Evolutionary conservation across 2,888 invertebrate species (phyloP), one percentile per base, ranked within the genome.

Genomic region (Diachrysia chrysitis): DNA sequence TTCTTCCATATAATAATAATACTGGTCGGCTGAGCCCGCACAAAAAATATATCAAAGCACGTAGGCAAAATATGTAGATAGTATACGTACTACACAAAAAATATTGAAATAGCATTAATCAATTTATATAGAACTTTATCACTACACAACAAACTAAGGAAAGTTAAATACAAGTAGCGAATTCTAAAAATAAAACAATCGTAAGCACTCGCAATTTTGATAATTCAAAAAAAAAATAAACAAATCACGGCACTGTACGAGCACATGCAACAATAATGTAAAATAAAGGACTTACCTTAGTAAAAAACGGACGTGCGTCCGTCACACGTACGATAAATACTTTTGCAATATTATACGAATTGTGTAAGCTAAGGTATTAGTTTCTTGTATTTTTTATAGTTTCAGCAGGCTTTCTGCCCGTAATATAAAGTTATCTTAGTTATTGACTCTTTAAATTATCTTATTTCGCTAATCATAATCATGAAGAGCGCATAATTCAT

Each of bases 401-500:
- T 90, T 88, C 75, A 83, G 86, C 76, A 83, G 87, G 87, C 86
- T 89, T 88, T 88, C 73, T 77, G 87, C 89, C 89, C 80, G 78
- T 83, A 95, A 95, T 95, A 95, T 91, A 85, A 71, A 76, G 69
- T 85, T 85, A 86, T 89, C 83, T 88, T 82, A 88, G 82, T 90
- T 90, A 85, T 91, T 92, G 92, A 88, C 79, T 83, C 81, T 87
- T 85, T 89, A 85, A 79, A 85, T 88, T 92, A 88, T 92, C 93
- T 94, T 96, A 95, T 95, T 96, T 95, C 93, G 93, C 95, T 95
- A 94, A 90, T 95, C 95, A 93, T 95, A 85, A 91, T 91, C 94
- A 95, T 95, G 92, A 95, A 95, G 92, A 95, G 95, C 92, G 96
- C 96, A 96, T 96, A 89, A 92, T 93, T 96, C 96, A 96, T 96